Conservation (phyloP, 2,888 invertebrate species). For the Aethes cnicana region DNA sequence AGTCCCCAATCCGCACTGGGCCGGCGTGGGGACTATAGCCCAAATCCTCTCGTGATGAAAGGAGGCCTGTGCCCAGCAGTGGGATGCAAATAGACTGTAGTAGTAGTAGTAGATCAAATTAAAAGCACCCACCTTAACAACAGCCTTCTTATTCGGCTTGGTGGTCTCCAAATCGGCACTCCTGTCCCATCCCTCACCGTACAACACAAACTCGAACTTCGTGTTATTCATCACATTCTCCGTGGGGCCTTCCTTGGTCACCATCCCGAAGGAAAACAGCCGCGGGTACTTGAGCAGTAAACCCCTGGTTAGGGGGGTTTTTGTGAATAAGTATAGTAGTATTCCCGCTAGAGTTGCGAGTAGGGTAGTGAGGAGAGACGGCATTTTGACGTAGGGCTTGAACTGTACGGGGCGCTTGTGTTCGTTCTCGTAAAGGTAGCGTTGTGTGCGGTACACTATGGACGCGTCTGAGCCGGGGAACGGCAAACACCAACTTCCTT, state of each 20-base stretch:
- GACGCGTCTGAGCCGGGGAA: constrained; percentile 93
- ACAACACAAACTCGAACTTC: constrained; percentile 86
- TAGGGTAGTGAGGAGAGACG: constrained; percentile 61
- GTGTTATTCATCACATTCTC: constrained; percentile 83
- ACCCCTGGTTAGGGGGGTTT: constrained; percentile 41
- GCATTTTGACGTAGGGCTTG: constrained; percentile 86
- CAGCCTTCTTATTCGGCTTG: constrained; percentile 84
- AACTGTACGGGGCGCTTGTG: constrained; percentile 90
- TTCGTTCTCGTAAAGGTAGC: constrained; percentile 85
- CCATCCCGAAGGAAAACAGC: constrained; percentile 87
- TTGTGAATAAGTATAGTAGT: constrained; percentile 55
- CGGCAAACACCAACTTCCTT: constrained; percentile 85
- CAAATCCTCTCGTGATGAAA: too few relatives aligned
- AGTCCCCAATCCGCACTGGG: too few relatives aligned
- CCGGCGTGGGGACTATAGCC: too few relatives aligned
- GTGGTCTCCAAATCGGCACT: constrained; percentile 71
- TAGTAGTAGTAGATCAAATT: too few relatives aligned
- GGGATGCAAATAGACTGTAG: too few relatives aligned
- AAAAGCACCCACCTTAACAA: constrained; percentile 80
- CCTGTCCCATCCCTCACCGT: constrained; percentile 90
- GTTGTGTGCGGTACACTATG: constrained; percentile 91
- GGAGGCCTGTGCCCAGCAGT: too few relatives aligned
- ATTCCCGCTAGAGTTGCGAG: constrained; percentile 79
- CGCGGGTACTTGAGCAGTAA: constrained; percentile 48
- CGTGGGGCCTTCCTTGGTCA: constrained; percentile 85